Percentiles rank a stretch among this genome's conserved stretches.
phyloP scores from a whole-genome alignment of 30 jellyfish, hydroid and myxozoan genomes.

The Catostylus mosaicus region DNA sequence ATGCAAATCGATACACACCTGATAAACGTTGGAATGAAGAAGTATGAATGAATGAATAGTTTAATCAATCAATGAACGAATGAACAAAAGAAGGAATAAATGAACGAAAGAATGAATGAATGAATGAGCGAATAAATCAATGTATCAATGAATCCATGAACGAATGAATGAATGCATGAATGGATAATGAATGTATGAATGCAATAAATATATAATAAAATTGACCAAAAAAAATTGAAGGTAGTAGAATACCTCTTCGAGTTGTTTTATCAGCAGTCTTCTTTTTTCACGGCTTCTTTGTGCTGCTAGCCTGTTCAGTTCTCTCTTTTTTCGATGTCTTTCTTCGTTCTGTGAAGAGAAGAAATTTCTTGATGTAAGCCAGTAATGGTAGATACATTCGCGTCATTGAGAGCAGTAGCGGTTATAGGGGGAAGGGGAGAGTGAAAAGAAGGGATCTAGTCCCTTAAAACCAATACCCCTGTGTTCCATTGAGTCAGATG shows the following conservation, averaged over 20 bases:
- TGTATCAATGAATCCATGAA: neutral
- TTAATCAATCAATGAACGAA: too few relatives aligned
- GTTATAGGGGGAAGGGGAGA: too few relatives aligned
- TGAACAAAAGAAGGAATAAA: too few relatives aligned
- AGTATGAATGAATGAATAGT: neutral
- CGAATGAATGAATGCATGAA: neutral
- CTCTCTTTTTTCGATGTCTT: constrained; percentile 48
- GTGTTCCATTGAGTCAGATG: too few relatives aligned
- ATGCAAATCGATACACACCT: too few relatives aligned
- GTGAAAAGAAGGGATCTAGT: too few relatives aligned
- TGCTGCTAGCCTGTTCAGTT: constrained; percentile 63
- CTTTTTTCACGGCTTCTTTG: constrained; percentile 71
- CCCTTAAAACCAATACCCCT: too few relatives aligned
- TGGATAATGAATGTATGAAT: neutral
- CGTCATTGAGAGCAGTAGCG: too few relatives aligned
- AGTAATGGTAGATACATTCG: too few relatives aligned
- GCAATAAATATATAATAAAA: neutral
- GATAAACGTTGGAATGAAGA: neutral
- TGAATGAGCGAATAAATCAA: neutral
- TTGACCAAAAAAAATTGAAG: neutral
- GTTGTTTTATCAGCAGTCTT: constrained; percentile 52
- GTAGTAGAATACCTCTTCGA: constrained; percentile 41
- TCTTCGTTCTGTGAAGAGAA: constrained; percentile 38
- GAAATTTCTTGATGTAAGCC: too few relatives aligned
- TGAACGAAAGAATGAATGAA: neutral